Percentiles rank a stretch among this genome's conserved stretches.
phyloP scores from a whole-genome alignment of 2,888 invertebrate species.

The Epirrhoe alternata region DNA sequence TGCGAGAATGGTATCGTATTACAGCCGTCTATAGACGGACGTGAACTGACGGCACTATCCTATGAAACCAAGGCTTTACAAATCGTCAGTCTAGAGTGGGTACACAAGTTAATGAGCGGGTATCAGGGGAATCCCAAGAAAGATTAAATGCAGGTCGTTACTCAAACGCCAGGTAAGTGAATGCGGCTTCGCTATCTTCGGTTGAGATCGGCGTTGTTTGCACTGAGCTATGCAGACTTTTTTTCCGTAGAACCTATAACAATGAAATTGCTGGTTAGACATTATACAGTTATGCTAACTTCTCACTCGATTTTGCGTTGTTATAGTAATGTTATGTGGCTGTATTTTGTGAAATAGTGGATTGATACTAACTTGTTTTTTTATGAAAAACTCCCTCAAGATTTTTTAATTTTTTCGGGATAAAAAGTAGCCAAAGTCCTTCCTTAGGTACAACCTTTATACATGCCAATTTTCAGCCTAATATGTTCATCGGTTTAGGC shows the following conservation, averaged over 20 bases:
- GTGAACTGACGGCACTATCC: not conserved
- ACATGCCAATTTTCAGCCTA: too few relatives aligned
- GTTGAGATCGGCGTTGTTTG: conserved; percentile 28
- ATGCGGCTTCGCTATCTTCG: conserved; percentile 36
- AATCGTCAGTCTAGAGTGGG: conserved; percentile 45
- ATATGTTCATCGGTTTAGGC: too few relatives aligned
- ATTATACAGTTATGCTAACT: not conserved
- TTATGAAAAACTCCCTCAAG: too few relatives aligned
- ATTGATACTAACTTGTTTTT: too few relatives aligned
- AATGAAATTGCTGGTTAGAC: conserved; percentile 8
- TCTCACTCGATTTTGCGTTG: too few relatives aligned
- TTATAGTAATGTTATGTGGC: too few relatives aligned
- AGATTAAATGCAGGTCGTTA: conserved; percentile 79
- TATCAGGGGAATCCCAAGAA: conserved; percentile 77
- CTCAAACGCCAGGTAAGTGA: conserved; percentile 65
- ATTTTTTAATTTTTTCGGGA: too few relatives aligned
- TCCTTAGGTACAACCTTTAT: too few relatives aligned
- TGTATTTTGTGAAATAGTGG: too few relatives aligned
- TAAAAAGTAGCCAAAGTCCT: too few relatives aligned
- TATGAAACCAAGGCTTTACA: not conserved
- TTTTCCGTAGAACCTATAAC: conserved; percentile 24
- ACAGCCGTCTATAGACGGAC: not conserved
- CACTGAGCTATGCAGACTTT: conserved; percentile 27
- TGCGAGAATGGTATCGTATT: too few relatives aligned
- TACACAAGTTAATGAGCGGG: conserved; percentile 81